Conservation (phyloP, 2,797 vertebrate species). For the Coccyzus lansbergi region DNA sequence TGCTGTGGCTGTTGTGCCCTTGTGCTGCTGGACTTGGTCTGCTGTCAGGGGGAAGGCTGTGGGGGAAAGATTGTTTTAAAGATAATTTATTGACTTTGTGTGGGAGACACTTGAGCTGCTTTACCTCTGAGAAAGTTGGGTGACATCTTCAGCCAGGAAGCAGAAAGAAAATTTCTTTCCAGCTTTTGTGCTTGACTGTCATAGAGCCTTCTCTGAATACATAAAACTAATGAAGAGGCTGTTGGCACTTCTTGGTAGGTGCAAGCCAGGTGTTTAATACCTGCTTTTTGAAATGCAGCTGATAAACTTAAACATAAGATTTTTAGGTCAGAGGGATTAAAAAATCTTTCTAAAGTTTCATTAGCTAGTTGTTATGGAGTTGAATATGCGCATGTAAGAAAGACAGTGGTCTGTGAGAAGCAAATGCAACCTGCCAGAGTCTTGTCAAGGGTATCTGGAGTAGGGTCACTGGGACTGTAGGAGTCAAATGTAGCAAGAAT, state of each 20-base stretch:
- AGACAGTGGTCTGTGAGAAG: not conserved
- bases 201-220: not conserved
- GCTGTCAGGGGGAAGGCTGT: fast-evolving
- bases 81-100: not conserved
- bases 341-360: not conserved
- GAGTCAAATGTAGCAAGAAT: not conserved
- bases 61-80: not conserved
- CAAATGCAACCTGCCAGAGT: not conserved
- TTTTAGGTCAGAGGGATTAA: not conserved
- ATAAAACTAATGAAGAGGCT: not conserved
- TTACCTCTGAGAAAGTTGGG: not conserved
- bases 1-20: not conserved
- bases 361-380: not conserved
- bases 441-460: not conserved
- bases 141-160: slow-evolving; percentile 16
- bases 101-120: not conserved
- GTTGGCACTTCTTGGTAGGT: not conserved
- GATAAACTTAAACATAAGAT: not conserved
- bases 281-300: not conserved
- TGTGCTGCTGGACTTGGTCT: not conserved
- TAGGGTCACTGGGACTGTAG: not conserved
- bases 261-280: not conserved
- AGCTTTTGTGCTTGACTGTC: not conserved
- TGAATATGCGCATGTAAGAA: not conserved
- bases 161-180: not conserved